These are phyloP conservation scores for Corythornis madagascariensis DNA, from an alignment of 2,113 vertebrate species.

Conservation along the genomic window DNA sequence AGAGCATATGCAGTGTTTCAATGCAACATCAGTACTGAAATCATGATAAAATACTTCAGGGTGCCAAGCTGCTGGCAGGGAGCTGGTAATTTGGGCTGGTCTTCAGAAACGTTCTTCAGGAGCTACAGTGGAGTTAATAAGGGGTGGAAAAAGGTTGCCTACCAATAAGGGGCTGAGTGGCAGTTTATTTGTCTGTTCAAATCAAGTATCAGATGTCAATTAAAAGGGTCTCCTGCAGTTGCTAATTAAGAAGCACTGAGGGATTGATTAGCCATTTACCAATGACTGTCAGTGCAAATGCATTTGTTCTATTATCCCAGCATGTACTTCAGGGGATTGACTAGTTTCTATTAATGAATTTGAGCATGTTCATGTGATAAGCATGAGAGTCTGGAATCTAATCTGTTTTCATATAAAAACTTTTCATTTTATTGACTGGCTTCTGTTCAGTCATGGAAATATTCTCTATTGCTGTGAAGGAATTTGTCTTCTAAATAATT, in stretches of 20 bases:
- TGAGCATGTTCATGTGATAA: not conserved
- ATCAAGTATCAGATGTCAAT: constrained; percentile 50
- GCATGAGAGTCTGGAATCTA: not conserved
- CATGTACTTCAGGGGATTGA: not conserved
- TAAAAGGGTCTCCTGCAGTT: constrained; percentile 19
- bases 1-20: constrained; percentile 58
- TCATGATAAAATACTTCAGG: constrained; percentile 45
- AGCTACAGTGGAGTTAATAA: not conserved
- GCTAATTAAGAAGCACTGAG: constrained; percentile 47
- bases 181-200: constrained; percentile 41
- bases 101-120: not conserved
- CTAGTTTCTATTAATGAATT: not conserved
- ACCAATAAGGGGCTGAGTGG: not conserved
- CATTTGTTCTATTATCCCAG: constrained; percentile 33
- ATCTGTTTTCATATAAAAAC: constrained; percentile 4
- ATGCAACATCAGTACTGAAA: constrained; percentile 54
- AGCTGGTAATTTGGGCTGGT: not conserved
- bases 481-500: not conserved
- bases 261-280: constrained; percentile 62
- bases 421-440: constrained; percentile 2
- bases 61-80: not conserved
- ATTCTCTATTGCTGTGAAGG: not conserved
- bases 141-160: not conserved
- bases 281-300: constrained; percentile 4
- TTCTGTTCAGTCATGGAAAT: not conserved